Percentiles rank a stretch among this genome's conserved stretches.
Conservation (phyloP, 2,888 invertebrate genomes). For the Chloroclystis v-ata region DNA sequence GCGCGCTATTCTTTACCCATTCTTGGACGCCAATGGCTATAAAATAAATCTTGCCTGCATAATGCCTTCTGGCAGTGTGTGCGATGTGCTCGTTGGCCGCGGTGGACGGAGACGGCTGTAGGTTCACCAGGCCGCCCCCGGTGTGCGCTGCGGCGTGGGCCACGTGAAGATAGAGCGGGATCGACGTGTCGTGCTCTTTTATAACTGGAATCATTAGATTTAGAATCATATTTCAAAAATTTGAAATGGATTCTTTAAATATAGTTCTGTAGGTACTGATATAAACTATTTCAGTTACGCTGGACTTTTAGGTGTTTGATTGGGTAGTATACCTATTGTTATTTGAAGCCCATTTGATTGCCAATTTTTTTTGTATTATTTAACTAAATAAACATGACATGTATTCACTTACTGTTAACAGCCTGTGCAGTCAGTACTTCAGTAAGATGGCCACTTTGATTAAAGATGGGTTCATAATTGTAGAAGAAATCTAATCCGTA, state of each 20-base stretch:
- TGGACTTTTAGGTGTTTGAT: no score
- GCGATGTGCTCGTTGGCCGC: constrained; percentile 82
- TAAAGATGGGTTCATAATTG: constrained; percentile 35
- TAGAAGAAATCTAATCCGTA: constrained; percentile 46
- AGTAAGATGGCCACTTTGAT: constrained; percentile 43
- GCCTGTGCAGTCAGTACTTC: constrained; percentile 43
- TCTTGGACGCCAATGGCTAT: neutral
- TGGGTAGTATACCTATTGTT: no score
- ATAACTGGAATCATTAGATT: constrained; percentile 61
- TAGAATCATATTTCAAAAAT: no score
- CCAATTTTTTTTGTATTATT: no score
- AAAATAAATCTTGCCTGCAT: constrained; percentile 78
- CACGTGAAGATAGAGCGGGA: constrained; percentile 86
- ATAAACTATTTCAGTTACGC: no score
- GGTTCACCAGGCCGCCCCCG: constrained; percentile 81
- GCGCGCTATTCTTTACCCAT: no score
- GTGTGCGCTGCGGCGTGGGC: constrained; percentile 87
- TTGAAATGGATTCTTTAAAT: no score
- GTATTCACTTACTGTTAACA: constrained; percentile 38
- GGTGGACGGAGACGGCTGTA: constrained; percentile 82
- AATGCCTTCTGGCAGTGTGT: constrained; percentile 81
- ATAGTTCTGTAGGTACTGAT: no score
- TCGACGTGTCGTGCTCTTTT: constrained; percentile 66
- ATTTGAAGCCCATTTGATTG: no score
- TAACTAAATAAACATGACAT: neutral